phyloP scores from a whole-genome alignment of 1,140 invertebrate species.

The Ectropis grisescens region DNA sequence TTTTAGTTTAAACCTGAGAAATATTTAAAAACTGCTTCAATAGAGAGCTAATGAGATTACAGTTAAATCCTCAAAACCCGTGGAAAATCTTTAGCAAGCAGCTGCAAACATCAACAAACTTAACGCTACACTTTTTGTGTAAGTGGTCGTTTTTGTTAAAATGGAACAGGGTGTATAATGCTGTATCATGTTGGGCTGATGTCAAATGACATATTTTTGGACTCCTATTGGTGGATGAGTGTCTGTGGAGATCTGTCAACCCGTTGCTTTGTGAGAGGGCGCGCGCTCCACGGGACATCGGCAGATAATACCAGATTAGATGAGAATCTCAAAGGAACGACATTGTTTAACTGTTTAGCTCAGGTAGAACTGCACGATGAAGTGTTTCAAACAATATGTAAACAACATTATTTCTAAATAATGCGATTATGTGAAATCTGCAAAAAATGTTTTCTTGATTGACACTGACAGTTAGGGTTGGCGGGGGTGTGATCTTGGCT shows the following conservation, averaged over 20 bases:
- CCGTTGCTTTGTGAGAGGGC: constrained; percentile 62
- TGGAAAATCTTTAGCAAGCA: constrained; percentile 20
- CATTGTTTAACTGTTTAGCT: constrained; percentile 55
- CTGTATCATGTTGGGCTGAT: no score
- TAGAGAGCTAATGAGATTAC: constrained; percentile 35
- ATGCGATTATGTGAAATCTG: constrained; percentile 41
- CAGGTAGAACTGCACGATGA: constrained; percentile 41
- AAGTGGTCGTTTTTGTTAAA: constrained; percentile 11
- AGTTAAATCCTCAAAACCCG: constrained; percentile 43
- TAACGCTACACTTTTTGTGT: no score
- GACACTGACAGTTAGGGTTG: no score
- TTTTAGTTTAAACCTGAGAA: no score
- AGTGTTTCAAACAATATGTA: constrained; percentile 51
- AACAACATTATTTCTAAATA: constrained; percentile 56
- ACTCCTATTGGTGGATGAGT: constrained; percentile 49
- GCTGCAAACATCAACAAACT: constrained; percentile 29
- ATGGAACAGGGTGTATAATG: constrained; percentile 28
- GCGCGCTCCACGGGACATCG: constrained; percentile 45
- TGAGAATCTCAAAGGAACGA: constrained; percentile 50
- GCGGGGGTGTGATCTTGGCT: no score
- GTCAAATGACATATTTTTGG: constrained; percentile 47
- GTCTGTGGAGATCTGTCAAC: constrained; percentile 61
- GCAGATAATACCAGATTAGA: constrained; percentile 63
- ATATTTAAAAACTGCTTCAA: neutral
- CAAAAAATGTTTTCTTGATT: constrained; percentile 27